A percentile compares a stretch with the other conserved stretches of the same genome.
Conservation (phyloP, 2,797 vertebrate genomes). For the Danio aesculapii region DNA sequence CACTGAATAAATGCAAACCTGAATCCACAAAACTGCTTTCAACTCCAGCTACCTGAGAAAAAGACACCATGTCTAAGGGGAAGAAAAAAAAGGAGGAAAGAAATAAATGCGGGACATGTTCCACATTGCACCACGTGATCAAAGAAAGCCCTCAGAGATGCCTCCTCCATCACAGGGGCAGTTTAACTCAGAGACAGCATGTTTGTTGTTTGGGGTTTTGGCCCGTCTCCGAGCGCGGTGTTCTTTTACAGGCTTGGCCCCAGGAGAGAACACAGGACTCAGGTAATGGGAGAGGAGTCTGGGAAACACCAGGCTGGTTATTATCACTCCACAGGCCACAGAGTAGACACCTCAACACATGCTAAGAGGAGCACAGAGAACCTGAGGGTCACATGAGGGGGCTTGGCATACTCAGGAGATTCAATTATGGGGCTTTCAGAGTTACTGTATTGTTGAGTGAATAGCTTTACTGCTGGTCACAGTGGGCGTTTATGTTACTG, state of each 20-base stretch:
- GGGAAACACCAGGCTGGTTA: slow-evolving; percentile 25
- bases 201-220: slow-evolving; percentile 70
- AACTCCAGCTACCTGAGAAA: background rate
- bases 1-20: slow-evolving; percentile 21
- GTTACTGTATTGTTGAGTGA: background rate
- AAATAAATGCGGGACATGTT: background rate
- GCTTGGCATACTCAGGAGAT: background rate
- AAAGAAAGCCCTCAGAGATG: slow-evolving; percentile 62
- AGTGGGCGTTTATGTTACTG: background rate
- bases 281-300: slow-evolving; percentile 38
- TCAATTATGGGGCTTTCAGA: background rate
- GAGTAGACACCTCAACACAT: slow-evolving; percentile 6
- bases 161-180: slow-evolving; percentile 74
- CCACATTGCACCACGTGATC: slow-evolving; percentile 23
- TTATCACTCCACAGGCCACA: slow-evolving; percentile 5
- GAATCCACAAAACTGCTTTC: background rate
- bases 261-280: slow-evolving; percentile 51
- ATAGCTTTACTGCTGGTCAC: background rate
- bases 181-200: slow-evolving; percentile 71
- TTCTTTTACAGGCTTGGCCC: slow-evolving; percentile 73
- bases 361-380: background rate
- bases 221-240: slow-evolving; percentile 70
- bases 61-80: background rate
- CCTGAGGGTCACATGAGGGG: background rate
- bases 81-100: background rate